A percentile compares a stretch with the other conserved stretches of the same genome.
phyloP scores from a whole-genome alignment of 2,888 invertebrate species.

The Mamestra brassicae region DNA sequence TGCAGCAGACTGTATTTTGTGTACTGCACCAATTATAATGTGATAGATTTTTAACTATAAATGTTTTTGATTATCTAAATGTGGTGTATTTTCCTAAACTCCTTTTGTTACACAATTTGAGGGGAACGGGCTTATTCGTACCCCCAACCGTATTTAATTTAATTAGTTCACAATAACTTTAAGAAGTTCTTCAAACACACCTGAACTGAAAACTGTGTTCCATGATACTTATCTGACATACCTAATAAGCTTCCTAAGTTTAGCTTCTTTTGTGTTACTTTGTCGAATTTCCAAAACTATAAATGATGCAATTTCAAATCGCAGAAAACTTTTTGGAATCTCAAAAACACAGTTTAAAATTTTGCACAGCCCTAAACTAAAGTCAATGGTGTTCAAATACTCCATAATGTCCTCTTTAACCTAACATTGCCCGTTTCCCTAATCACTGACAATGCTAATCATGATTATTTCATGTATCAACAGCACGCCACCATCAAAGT shows the following conservation, averaged over 20 bases:
- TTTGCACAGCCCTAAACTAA: not conserved
- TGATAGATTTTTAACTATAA: slow-evolving; percentile 51
- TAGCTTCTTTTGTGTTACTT: not conserved
- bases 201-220: not conserved
- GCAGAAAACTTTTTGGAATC: too few species aligned
- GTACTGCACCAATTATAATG: slow-evolving; percentile 53
- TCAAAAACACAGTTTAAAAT: not conserved
- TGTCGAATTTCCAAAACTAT: not conserved
- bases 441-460: slow-evolving; percentile 74
- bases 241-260: not conserved
- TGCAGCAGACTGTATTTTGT: slow-evolving; percentile 58
- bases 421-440: slow-evolving; percentile 58
- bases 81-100: slow-evolving; percentile 56
- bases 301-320: too few species aligned
- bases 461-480: slow-evolving; percentile 87
- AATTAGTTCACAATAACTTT: not conserved
- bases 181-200: not conserved
- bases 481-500: slow-evolving; percentile 90
- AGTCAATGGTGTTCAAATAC: too few species aligned
- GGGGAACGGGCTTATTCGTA: slow-evolving; percentile 54
- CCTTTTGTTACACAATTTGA: slow-evolving; percentile 38
- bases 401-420: not conserved
- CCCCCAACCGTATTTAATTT: not conserved
- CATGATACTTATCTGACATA: not conserved
- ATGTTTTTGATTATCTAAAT: slow-evolving; percentile 60